Conservation (phyloP, 2,113 vertebrate species). For the Cricetomys ansorgei region DNA sequence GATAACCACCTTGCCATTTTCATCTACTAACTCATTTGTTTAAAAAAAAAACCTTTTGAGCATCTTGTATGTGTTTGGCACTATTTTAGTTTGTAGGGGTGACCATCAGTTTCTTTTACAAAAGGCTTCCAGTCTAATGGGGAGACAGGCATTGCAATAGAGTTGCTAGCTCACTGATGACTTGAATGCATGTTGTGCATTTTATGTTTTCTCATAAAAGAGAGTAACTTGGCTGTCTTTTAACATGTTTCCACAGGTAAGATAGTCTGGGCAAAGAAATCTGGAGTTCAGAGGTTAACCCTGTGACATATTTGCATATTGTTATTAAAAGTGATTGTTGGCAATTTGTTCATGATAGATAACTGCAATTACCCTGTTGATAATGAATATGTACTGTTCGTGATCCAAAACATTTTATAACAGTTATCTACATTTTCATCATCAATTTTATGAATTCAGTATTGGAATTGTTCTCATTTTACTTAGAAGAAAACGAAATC, state of each 20-base stretch:
- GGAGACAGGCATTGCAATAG: not conserved
- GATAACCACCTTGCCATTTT: not conserved
- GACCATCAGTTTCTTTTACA: not conserved
- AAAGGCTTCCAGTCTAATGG: not conserved
- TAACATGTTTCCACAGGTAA: not conserved
- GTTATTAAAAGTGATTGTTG: not conserved
- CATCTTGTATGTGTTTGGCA: not conserved
- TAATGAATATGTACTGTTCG: not conserved
- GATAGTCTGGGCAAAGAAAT: not conserved
- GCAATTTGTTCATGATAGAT: not conserved
- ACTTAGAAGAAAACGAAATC: not conserved
- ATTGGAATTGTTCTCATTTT: not conserved
- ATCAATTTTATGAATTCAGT: not conserved
- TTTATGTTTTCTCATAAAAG: not conserved
- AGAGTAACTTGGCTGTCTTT: not conserved
- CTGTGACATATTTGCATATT: no score
- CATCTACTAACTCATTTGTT: not conserved
- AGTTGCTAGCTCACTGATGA: not conserved
- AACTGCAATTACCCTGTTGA: no score
- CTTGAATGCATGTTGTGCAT: no score
- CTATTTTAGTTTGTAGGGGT: not conserved
- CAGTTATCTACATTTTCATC: not conserved
- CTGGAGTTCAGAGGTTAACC: no score
- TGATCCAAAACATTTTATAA: not conserved
- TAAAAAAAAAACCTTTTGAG: not conserved